Conservation (phyloP, 2,888 invertebrate genomes). For the Resseliella maxima region DNA sequence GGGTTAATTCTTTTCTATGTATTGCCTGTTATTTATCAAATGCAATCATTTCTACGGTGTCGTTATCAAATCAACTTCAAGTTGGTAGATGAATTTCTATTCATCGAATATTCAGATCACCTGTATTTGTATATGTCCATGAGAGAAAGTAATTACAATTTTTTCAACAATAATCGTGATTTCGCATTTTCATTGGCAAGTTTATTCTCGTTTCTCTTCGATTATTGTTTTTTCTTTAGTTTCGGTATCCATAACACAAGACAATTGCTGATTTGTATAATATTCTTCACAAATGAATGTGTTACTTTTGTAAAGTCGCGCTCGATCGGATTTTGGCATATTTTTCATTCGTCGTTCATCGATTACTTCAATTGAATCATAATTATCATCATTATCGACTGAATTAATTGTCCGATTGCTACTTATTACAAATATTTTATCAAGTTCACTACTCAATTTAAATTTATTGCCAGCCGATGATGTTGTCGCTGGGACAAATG, state of each 20-base stretch:
- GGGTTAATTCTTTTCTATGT: too few relatives aligned
- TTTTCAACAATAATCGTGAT: too few relatives aligned
- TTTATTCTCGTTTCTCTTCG: conserved; percentile 45
- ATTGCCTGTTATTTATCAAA: too few relatives aligned
- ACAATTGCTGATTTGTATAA: conserved; percentile 41
- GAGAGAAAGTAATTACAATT: too few relatives aligned
- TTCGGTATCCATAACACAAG: background rate
- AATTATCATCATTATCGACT: conserved; percentile 62
- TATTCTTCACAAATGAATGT: conserved; percentile 53
- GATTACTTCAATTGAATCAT: conserved; percentile 67
- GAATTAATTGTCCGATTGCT: conserved; percentile 57
- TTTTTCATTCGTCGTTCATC: conserved; percentile 66
- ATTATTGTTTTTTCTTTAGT: conserved; percentile 27
- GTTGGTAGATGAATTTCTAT: too few relatives aligned
- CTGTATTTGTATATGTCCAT: too few relatives aligned
- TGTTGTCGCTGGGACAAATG: conserved; percentile 63
- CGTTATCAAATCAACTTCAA: too few relatives aligned
- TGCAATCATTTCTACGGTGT: too few relatives aligned
- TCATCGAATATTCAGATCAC: too few relatives aligned
- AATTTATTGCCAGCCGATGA: conserved; percentile 55
- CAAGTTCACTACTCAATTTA: conserved; percentile 63
- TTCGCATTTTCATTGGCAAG: too few relatives aligned
- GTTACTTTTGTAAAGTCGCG: conserved; percentile 48
- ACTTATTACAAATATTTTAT: conserved; percentile 62
- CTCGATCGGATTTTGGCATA: conserved; percentile 59